Evolutionary conservation across 2,888 invertebrate species (phyloP).

Genomic region (Drosophila pullipes): DNA sequence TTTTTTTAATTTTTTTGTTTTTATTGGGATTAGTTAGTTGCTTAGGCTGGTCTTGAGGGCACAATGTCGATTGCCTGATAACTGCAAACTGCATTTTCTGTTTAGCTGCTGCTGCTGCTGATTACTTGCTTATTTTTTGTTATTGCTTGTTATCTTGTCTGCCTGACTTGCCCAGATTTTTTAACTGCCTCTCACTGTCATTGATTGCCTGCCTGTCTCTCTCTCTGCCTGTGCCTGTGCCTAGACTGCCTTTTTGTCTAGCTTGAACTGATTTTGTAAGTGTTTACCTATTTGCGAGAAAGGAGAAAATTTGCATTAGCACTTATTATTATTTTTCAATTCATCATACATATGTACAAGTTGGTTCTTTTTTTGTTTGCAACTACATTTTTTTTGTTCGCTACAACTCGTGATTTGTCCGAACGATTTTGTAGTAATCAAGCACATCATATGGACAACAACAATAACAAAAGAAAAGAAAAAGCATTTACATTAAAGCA

Average conservation of each 20-base stretch:
- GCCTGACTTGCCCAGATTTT: slow-evolving; percentile 62
- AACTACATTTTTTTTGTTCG: not conserved
- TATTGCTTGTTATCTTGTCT: slow-evolving; percentile 56
- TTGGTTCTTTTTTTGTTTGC: slow-evolving; percentile 35
- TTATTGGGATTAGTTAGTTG: slow-evolving; percentile 44
- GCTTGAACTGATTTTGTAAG: slow-evolving; percentile 81
- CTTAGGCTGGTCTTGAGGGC: slow-evolving; percentile 49
- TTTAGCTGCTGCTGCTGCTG: slow-evolving; percentile 46
- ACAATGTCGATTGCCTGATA: slow-evolving; percentile 46
- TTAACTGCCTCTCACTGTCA: slow-evolving; percentile 68
- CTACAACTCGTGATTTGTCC: slow-evolving; percentile 31
- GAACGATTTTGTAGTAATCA: slow-evolving; percentile 39
- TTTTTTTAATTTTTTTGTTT: slow-evolving; percentile 26
- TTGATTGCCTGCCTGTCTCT: slow-evolving; percentile 59
- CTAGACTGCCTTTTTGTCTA: slow-evolving; percentile 79
- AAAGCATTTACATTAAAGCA: not conserved
- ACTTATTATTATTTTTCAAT: slow-evolving; percentile 34
- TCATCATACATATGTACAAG: slow-evolving; percentile 31
- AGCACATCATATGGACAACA: slow-evolving; percentile 13
- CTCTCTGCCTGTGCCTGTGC: slow-evolving; percentile 64
- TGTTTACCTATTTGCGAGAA: slow-evolving; percentile 83
- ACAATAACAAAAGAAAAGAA: slow-evolving; percentile 4
- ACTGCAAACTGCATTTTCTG: slow-evolving; percentile 47
- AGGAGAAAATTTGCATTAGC: slow-evolving; percentile 81
- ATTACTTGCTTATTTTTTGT: slow-evolving; percentile 28